Percentiles rank a stretch among this genome's conserved stretches.
phyloP scores from a whole-genome alignment of 2,888 invertebrate species.

The Torymus aiolomorphi region DNA sequence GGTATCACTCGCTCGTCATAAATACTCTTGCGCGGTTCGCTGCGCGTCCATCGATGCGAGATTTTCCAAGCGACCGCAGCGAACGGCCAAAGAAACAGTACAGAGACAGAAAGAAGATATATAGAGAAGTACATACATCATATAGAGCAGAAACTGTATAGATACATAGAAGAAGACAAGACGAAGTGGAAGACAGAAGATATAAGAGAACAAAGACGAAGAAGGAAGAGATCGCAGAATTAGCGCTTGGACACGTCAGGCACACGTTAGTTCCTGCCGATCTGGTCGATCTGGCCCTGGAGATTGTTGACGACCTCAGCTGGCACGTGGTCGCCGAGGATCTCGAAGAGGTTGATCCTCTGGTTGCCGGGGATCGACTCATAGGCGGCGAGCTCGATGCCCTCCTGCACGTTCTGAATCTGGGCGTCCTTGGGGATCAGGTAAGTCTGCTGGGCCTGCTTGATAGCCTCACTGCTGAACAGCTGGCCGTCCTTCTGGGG shows the following conservation, averaged over 20 bases:
- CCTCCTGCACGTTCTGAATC: conserved; percentile 91
- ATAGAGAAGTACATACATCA: too few relatives aligned
- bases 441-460: conserved; percentile 90
- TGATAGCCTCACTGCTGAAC: conserved; percentile 90
- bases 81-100: not conserved
- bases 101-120: not conserved
- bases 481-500: conserved; percentile 88
- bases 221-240: too few relatives aligned
- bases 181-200: too few relatives aligned
- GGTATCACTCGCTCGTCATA: conserved; percentile 27
- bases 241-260: too few relatives aligned
- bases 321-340: conserved; percentile 90
- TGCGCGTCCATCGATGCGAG: not conserved
- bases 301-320: conserved; percentile 92
- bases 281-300: conserved; percentile 89
- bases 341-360: conserved; percentile 88
- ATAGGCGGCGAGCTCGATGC: conserved; percentile 90
- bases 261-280: conserved; percentile 79
- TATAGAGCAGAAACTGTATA: too few relatives aligned
- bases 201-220: too few relatives aligned
- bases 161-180: too few relatives aligned
- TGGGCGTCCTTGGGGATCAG: conserved; percentile 91
- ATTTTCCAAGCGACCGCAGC: not conserved
- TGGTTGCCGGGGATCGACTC: conserved; percentile 92
- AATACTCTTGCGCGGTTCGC: conserved; percentile 11